These are phyloP conservation scores for Oligia strigilis DNA, from an alignment of 2,888 invertebrate species.

Conservation along the genomic window DNA sequence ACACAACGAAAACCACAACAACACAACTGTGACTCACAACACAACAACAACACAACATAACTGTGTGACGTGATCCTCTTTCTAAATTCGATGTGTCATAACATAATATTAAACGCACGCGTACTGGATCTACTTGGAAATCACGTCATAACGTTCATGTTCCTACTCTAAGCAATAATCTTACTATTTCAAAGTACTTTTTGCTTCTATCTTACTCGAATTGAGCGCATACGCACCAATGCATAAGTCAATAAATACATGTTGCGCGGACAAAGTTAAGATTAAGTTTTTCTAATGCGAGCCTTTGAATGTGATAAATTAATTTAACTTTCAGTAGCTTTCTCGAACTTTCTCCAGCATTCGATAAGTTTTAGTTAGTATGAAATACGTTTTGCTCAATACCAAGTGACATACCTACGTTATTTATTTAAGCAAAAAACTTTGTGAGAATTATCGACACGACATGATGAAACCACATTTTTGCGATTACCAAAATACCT, in stretches of 20 bases:
- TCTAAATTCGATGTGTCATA: too few relatives aligned
- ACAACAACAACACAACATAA: background rate
- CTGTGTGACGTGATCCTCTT: too few relatives aligned
- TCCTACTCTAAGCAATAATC: background rate
- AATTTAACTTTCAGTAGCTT: constrained; percentile 33
- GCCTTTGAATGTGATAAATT: constrained; percentile 37
- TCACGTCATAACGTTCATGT: background rate
- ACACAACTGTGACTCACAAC: background rate
- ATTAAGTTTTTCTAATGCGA: constrained; percentile 18
- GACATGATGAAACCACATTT: background rate
- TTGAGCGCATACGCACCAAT: background rate
- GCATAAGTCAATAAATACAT: background rate
- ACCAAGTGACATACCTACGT: constrained; percentile 4
- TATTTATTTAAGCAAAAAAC: constrained; percentile 3
- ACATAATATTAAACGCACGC: background rate
- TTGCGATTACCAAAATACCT: background rate
- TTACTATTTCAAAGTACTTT: background rate
- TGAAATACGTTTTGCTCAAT: constrained; percentile 31
- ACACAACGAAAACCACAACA: background rate
- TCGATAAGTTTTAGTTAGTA: constrained; percentile 28
- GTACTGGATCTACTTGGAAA: background rate
- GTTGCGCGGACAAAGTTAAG: constrained; percentile 12
- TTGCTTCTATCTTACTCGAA: background rate
- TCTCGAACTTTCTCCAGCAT: background rate
- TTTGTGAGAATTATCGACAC: background rate